Evolutionary conservation across 2,113 vertebrate genomes (phyloP).

Genomic region (Ptilonorhynchus violaceus): DNA sequence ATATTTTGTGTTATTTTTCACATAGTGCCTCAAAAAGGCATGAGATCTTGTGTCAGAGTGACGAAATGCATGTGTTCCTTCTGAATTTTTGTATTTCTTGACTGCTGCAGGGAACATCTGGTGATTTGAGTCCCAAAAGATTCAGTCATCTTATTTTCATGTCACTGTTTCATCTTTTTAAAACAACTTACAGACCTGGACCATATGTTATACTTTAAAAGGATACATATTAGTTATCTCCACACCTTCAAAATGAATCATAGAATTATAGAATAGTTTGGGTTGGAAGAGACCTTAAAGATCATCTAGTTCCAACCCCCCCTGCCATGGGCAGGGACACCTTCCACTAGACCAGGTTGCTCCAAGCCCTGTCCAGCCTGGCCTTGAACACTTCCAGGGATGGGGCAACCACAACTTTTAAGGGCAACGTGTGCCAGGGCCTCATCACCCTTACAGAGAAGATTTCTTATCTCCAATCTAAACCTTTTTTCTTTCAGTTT

Average conservation of each 20-base stretch:
- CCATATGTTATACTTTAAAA: constrained; percentile 2
- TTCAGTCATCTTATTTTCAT: background rate
- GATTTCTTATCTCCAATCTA: background rate
- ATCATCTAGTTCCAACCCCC: background rate
- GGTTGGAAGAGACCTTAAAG: background rate
- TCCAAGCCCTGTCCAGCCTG: background rate
- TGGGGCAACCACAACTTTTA: background rate
- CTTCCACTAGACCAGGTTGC: background rate
- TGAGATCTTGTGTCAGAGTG: background rate
- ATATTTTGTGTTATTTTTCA: background rate
- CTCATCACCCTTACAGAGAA: too few species aligned
- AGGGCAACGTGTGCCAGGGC: background rate
- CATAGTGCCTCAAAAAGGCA: background rate
- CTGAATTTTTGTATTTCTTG: background rate
- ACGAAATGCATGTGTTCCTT: background rate
- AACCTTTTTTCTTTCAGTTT: background rate
- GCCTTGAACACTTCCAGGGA: background rate
- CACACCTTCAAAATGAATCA: background rate
- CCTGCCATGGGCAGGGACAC: background rate
- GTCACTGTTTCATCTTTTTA: background rate
- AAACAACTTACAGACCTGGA: background rate
- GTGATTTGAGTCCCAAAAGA: background rate
- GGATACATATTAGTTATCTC: background rate
- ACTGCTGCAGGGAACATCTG: background rate
- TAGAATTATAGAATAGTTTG: background rate